A percentile compares a stretch with the other conserved stretches of the same genome.
Evolutionary conservation across 23 tunicate genomes (phyloP).

Genomic region (Trididemnum miniatum): DNA sequence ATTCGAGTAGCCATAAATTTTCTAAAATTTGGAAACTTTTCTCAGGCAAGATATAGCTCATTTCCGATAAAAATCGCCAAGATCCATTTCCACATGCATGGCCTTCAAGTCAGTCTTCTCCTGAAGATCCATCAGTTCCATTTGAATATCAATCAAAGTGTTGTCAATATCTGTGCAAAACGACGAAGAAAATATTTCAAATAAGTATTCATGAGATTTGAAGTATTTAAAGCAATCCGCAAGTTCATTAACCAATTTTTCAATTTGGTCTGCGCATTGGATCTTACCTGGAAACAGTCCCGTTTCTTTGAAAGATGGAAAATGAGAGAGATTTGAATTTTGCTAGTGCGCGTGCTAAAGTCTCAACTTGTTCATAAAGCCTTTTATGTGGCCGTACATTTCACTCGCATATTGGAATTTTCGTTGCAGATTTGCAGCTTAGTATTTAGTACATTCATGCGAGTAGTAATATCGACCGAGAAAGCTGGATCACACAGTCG

Average conservation of each 20-base stretch:
- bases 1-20: constrained; percentile 53
- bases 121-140: constrained; percentile 51
- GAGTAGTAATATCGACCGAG: constrained; percentile 45
- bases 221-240: constrained; percentile 45
- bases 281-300: constrained; percentile 35
- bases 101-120: constrained; percentile 37
- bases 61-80: constrained; percentile 57
- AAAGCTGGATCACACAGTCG: constrained; percentile 54
- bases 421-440: constrained; percentile 44
- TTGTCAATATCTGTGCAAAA: constrained; percentile 46
- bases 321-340: constrained; percentile 27
- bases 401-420: constrained; percentile 47
- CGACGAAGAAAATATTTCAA: constrained; percentile 51
- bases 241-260: constrained; percentile 47
- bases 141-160: constrained; percentile 30
- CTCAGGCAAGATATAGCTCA: constrained; percentile 56
- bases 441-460: constrained; percentile 45
- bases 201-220: constrained; percentile 58
- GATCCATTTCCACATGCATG: constrained; percentile 56
- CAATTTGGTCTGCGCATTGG: constrained; percentile 42
- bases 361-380: constrained; percentile 38
- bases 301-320: constrained; percentile 26
- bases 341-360: constrained; percentile 38
- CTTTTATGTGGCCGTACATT: constrained; percentile 49
- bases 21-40: constrained; percentile 48